phyloP scores from a whole-genome alignment of 2,888 invertebrate genomes.

The Parthenolecanium corni region DNA sequence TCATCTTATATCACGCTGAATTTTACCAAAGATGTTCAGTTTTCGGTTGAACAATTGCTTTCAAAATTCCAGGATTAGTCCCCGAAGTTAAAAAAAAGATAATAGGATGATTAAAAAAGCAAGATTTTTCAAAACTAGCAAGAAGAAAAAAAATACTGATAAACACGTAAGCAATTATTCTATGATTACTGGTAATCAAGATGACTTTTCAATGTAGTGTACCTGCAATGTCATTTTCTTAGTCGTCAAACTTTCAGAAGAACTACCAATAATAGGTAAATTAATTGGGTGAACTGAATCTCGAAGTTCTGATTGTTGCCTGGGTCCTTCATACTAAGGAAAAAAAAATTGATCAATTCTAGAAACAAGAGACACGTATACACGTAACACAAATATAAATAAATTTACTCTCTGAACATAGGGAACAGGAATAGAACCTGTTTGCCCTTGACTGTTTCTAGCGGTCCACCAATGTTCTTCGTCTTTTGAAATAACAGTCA shows the following conservation, averaged over 20 bases:
- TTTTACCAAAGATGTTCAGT: too few relatives aligned
- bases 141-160: too few relatives aligned
- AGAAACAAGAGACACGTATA: neutral
- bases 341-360: neutral
- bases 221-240: conserved; percentile 20
- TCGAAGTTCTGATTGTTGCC: conserved; percentile 13
- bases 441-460: conserved; percentile 69
- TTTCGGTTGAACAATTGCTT: too few relatives aligned
- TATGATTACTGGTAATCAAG: too few relatives aligned
- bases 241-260: conserved; percentile 8
- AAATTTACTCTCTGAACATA: conserved; percentile 55
- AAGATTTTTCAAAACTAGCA: too few relatives aligned
- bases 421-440: conserved; percentile 91
- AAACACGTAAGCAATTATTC: too few relatives aligned
- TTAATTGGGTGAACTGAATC: neutral
- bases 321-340: conserved; percentile 16
- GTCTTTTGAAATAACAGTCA: conserved; percentile 84
- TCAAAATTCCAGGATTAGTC: too few relatives aligned
- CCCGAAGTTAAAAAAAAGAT: too few relatives aligned
- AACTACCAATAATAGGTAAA: neutral
- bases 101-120: too few relatives aligned
- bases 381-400: neutral
- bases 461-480: conserved; percentile 99
- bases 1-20: too few relatives aligned
- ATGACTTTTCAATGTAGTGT: too few relatives aligned